Evolutionary conservation across 1,140 invertebrate genomes (phyloP).

Genomic region (Anastrepha ludens): DNA sequence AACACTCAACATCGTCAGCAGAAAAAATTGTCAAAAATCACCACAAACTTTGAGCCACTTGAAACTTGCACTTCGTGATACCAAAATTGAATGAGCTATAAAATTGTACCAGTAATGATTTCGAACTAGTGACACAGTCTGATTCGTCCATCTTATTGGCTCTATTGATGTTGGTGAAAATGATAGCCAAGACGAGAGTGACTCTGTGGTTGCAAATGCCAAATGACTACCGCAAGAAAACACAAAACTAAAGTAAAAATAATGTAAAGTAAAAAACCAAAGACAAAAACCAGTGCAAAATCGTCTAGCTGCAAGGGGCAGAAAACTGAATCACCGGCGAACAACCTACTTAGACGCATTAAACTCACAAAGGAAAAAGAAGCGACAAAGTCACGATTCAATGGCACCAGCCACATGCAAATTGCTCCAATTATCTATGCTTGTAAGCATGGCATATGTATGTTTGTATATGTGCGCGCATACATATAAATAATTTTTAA

Average conservation of each 20-base stretch:
- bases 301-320: background rate
- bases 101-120: background rate
- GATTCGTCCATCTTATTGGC: background rate
- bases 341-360: background rate
- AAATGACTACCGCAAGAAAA: background rate
- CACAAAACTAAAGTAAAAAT: background rate
- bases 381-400: conserved; percentile 28
- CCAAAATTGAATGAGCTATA: no score
- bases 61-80: no score
- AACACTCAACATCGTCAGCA: no score
- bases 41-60: no score
- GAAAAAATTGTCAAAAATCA: no score
- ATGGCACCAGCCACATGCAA: conserved; percentile 21
- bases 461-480: background rate
- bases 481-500: no score
- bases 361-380: background rate
- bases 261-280: background rate
- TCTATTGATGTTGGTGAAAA: no score
- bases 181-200: background rate
- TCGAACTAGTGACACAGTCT: conserved; percentile 19
- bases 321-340: background rate
- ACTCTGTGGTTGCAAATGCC: background rate
- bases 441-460: background rate
- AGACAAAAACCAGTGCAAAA: background rate
- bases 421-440: conserved; percentile 38